A percentile compares a stretch with the other conserved stretches of the same genome.
These are phyloP conservation scores for Nothoprocta pentlandii DNA, from an alignment of 2,113 vertebrate genomes.

Conservation along the genomic window DNA sequence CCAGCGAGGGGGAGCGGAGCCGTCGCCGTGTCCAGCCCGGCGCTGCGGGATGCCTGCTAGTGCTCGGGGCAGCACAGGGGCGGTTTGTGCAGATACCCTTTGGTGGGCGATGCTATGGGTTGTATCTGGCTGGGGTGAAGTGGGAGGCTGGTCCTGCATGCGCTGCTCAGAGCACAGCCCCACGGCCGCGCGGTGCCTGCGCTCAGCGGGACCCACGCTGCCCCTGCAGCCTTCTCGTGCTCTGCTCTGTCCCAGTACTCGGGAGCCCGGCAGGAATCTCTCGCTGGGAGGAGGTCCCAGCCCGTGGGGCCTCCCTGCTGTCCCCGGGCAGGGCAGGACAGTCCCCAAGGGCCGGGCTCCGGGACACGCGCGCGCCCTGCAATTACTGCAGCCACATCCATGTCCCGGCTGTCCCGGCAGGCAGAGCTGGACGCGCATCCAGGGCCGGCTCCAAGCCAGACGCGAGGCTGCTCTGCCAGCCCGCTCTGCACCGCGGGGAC, in stretches of 20 bases:
- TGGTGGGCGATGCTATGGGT: too few relatives aligned
- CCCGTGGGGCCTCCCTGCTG: too few relatives aligned
- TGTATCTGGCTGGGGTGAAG: too few relatives aligned
- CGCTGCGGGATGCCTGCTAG: too few relatives aligned
- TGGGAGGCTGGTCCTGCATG: neutral
- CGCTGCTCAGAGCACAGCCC: neutral
- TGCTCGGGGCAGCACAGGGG: too few relatives aligned
- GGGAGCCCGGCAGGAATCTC: too few relatives aligned
- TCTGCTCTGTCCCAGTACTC: too few relatives aligned
- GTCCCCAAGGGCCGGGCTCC: too few relatives aligned
- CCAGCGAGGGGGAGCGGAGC: neutral
- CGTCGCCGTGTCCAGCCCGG: neutral
- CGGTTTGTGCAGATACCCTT: too few relatives aligned
- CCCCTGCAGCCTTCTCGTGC: too few relatives aligned
- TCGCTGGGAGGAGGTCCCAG: too few relatives aligned
- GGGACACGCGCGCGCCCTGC: rapidly evolving
- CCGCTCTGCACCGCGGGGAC: rapidly evolving
- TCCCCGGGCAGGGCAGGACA: neutral
- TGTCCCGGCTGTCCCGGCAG: neutral
- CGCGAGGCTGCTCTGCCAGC: neutral
- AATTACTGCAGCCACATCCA: neutral
- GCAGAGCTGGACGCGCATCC: rapidly evolving
- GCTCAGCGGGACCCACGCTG: neutral
- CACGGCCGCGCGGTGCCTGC: rapidly evolving
- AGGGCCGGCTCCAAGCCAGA: rapidly evolving